Evolutionary conservation across 2,888 invertebrate species (phyloP).

Genomic region (Noctuana brunneofusca): DNA sequence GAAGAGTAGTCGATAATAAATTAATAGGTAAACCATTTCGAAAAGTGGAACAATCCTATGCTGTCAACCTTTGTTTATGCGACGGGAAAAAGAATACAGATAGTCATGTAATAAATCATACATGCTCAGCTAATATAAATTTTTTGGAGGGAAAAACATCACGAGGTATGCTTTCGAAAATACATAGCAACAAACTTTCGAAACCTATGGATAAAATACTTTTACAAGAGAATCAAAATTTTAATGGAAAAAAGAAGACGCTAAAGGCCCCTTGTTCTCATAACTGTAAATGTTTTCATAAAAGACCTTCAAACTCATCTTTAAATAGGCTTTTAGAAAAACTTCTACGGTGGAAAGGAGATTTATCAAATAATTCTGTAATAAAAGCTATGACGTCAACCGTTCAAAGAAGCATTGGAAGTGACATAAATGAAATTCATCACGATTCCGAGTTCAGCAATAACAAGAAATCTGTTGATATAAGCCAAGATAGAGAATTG

Average conservation of each 20-base stretch:
- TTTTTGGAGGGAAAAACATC: slow-evolving; percentile 42
- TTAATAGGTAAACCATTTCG: slow-evolving; percentile 37
- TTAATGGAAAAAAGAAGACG: slow-evolving; percentile 33
- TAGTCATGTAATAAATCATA: slow-evolving; percentile 36
- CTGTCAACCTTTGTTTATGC: slow-evolving; percentile 69
- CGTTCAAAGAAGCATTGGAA: slow-evolving; percentile 20
- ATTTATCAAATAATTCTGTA: slow-evolving; percentile 25
- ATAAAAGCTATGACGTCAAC: neutral
- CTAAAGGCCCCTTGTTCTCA: slow-evolving; percentile 46
- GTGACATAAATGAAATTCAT: slow-evolving; percentile 33
- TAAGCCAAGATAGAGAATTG: slow-evolving; percentile 3
- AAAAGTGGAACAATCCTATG: slow-evolving; percentile 50
- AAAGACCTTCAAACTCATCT: slow-evolving; percentile 66
- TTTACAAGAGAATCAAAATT: slow-evolving; percentile 38
- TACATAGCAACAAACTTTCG: slow-evolving; percentile 47
- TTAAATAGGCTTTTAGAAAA: slow-evolving; percentile 62
- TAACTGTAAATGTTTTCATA: slow-evolving; percentile 63
- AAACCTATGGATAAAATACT: slow-evolving; percentile 49
- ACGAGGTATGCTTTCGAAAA: slow-evolving; percentile 42
- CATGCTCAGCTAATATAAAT: slow-evolving; percentile 22
- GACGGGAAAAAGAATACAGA: slow-evolving; percentile 47
- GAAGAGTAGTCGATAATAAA: neutral
- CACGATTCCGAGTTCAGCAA: slow-evolving; percentile 25
- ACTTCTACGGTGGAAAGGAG: slow-evolving; percentile 44
- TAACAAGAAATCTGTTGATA: slow-evolving; percentile 18